A percentile compares a stretch with the other conserved stretches of the same genome.
These are phyloP conservation scores for Caerostris darwini DNA, from an alignment of 1,140 invertebrate species.

Conservation along the genomic window DNA sequence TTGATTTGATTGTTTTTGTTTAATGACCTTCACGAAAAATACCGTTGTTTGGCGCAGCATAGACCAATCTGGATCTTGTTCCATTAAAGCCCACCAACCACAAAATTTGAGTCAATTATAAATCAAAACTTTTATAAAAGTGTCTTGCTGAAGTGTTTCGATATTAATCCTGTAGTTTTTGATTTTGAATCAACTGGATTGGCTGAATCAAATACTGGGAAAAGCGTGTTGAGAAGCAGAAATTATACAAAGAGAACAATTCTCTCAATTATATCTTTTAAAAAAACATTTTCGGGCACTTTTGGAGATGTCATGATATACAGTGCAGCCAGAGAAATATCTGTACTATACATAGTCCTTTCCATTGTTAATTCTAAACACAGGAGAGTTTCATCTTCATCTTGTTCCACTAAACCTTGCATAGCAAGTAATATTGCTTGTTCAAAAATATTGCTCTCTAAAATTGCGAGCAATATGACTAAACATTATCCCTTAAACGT, in stretches of 20 bases:
- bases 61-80: too few species aligned
- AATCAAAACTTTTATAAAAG: conserved; percentile 98
- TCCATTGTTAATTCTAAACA: conserved; percentile 95
- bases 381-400: conserved; percentile 92
- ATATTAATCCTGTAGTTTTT: conserved; percentile 94
- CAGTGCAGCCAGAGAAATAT: conserved; percentile 92
- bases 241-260: conserved; percentile 97
- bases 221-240: conserved; percentile 97
- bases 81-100: too few species aligned
- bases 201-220: conserved; percentile 97
- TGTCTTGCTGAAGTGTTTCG: conserved; percentile 97
- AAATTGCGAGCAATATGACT: conserved; percentile 91
- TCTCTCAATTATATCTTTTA: conserved; percentile 98
- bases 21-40: too few species aligned
- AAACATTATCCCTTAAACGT: conserved; percentile 90
- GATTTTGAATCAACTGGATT: conserved; percentile 87
- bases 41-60: too few species aligned
- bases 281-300: conserved; percentile 95
- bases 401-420: conserved; percentile 85
- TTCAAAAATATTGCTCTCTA: conserved; percentile 96
- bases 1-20: too few species aligned
- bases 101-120: conserved; percentile 94
- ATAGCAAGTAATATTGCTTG: conserved; percentile 91
- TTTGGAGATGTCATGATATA: conserved; percentile 96
- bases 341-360: conserved; percentile 92